These are phyloP conservation scores for Amiota communis DNA, from an alignment of 2,888 invertebrate genomes.

Conservation along the genomic window DNA sequence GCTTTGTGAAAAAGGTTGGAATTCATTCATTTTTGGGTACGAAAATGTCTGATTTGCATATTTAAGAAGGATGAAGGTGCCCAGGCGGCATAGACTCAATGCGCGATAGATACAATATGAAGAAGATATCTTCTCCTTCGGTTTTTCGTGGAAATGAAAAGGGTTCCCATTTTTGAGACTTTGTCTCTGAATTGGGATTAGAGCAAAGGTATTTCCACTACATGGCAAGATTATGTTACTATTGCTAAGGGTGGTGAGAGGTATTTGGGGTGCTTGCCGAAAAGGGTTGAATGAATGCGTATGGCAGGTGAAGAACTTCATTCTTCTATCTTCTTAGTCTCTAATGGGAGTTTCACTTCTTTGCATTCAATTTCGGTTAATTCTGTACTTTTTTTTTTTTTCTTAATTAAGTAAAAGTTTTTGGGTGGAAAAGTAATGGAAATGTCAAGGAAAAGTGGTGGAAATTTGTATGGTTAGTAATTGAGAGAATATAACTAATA, in stretches of 20 bases:
- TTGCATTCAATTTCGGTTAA: constrained; percentile 64
- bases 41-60: constrained; percentile 65
- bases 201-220: neutral
- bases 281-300: constrained; percentile 14
- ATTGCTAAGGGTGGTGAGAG: no score
- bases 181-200: constrained; percentile 15
- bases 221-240: no score
- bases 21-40: constrained; percentile 56
- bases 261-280: neutral
- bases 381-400: constrained; percentile 48
- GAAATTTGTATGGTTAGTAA: neutral
- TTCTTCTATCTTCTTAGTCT: constrained; percentile 30
- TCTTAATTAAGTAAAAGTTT: constrained; percentile 58
- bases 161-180: constrained; percentile 47
- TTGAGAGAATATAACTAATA: neutral
- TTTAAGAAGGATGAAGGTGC: constrained; percentile 29
- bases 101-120: neutral
- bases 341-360: constrained; percentile 40
- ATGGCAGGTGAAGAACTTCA: constrained; percentile 44
- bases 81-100: neutral
- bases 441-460: constrained; percentile 44
- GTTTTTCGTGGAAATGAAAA: constrained; percentile 46
- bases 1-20: constrained; percentile 37
- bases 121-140: neutral
- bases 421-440: constrained; percentile 60